Evolutionary conservation across 2,797 vertebrate species (phyloP), one percentile per base, ranked within the genome.

Genomic region (Ptychadena robeensis): DNA sequence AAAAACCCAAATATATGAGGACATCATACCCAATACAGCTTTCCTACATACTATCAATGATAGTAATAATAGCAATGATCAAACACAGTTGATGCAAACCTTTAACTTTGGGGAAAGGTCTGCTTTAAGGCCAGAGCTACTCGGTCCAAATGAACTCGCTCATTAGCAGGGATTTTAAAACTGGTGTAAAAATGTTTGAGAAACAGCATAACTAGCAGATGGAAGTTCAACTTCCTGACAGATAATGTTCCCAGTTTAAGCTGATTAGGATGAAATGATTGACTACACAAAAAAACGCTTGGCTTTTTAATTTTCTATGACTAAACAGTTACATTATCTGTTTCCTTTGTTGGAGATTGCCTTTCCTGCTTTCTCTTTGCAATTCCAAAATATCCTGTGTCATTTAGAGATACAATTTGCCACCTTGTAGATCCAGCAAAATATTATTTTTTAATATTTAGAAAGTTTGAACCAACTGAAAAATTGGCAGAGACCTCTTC

Each of bases 211-310:
- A 34, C 22, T 74, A 63, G 32, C 73, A 81, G 79, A 73, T 73
- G 79, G 70, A 81, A 67, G 64, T 81, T 30, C 38, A 34, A n/a
- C 57, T 73, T 66, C 79, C 70, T 66, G 61, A 37, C 38, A 57
- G 61, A 73, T 81, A 81, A 73, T 81, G 63, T 73, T 81, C 38
- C 31, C 25, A 28, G 61, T 53, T 81, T 66, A 14, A 57, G 61
- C 31, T 73, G 63, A 73, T 81, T 73, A 81, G 53, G 38, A 48
- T 57, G 48, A 14, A 37, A 73, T 66, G 61, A 66, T 67, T 73
- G 22, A 81, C 38, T 27, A 66, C 32, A 15, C 22, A 48, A 48
- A 67, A 32, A 67, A 30, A 75, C n/a, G 69, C 66, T 48, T 59
- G 25, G 44, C 67, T 18, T n/a, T 48, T 18, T 28, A 1, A 27